Percentiles rank a stretch among this genome's conserved stretches.
phyloP scores from a whole-genome alignment of 1,140 invertebrate species.

The Sweltsa coloradensis region DNA sequence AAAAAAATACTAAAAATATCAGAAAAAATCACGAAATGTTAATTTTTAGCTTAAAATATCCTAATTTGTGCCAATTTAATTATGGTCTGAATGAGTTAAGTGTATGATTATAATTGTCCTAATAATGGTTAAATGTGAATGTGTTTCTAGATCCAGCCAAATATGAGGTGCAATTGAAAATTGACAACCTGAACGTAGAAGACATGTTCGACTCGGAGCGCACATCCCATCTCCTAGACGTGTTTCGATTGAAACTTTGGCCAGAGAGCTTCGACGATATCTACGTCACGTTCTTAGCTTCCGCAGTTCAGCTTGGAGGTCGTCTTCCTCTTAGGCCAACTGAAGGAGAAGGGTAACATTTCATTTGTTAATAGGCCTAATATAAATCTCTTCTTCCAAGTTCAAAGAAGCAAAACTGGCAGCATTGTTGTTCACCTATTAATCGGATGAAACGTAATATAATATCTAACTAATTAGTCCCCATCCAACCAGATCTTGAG shows the following conservation, averaged over 20 bases:
- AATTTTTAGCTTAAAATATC: no score
- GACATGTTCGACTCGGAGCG: conserved; percentile 57
- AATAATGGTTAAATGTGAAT: background rate
- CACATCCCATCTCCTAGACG: conserved; percentile 56
- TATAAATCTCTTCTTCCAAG: no score
- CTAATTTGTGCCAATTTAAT: no score
- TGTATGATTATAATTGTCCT: background rate
- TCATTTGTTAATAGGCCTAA: no score
- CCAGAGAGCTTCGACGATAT: conserved; percentile 43
- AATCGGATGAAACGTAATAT: no score
- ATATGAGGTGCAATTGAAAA: conserved; percentile 73
- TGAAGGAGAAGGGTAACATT: conserved; percentile 70
- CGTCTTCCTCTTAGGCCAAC: conserved; percentile 64
- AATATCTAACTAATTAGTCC: no score
- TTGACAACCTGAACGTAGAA: conserved; percentile 77
- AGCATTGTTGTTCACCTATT: no score
- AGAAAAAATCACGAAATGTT: no score
- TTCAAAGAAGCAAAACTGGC: no score
- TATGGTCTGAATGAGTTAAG: background rate
- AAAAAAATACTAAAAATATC: no score
- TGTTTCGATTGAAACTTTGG: conserved; percentile 50
- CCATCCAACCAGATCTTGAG: no score
- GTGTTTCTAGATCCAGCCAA: conserved; percentile 42
- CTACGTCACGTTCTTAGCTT: conserved; percentile 70
- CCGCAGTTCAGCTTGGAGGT: conserved; percentile 70